phyloP scores from a whole-genome alignment of 1,140 invertebrate species.

The Venturia canescens region DNA sequence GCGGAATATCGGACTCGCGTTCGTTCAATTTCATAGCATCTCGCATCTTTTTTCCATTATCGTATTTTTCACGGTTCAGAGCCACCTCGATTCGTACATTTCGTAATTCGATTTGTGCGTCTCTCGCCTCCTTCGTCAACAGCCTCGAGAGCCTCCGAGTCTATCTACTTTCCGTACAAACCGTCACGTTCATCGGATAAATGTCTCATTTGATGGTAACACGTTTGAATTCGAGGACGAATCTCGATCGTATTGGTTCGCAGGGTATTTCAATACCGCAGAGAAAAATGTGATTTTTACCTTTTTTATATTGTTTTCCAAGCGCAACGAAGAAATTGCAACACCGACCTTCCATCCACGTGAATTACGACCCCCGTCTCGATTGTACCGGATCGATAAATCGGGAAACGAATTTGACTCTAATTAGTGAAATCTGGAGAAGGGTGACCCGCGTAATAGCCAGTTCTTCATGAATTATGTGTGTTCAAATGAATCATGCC shows the following conservation, averaged over 20 bases:
- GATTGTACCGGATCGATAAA: no score
- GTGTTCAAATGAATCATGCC: no score
- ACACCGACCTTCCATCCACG: no score
- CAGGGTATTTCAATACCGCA: no score
- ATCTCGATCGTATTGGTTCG: background rate
- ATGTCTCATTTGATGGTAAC: background rate
- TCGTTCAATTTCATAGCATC: background rate
- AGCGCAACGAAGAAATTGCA: no score
- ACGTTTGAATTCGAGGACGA: background rate
- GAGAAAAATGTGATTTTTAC: no score
- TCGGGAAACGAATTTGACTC: no score
- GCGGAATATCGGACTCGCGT: background rate
- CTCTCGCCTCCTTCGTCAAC: background rate
- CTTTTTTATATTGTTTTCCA: no score
- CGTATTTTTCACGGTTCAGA: background rate
- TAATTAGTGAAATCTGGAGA: no score
- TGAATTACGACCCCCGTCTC: no score
- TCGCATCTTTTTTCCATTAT: conserved; percentile 5
- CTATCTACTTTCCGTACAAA: background rate
- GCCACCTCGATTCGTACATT: background rate
- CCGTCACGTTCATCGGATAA: conserved; percentile 6
- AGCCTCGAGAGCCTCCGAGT: background rate
- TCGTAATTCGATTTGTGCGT: background rate
- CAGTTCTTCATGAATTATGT: no score
- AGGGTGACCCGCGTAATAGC: no score